Evolutionary conservation across 2,797 vertebrate species (phyloP), one percentile per base, ranked within the genome.

Genomic region (Alfaro cultratus): DNA sequence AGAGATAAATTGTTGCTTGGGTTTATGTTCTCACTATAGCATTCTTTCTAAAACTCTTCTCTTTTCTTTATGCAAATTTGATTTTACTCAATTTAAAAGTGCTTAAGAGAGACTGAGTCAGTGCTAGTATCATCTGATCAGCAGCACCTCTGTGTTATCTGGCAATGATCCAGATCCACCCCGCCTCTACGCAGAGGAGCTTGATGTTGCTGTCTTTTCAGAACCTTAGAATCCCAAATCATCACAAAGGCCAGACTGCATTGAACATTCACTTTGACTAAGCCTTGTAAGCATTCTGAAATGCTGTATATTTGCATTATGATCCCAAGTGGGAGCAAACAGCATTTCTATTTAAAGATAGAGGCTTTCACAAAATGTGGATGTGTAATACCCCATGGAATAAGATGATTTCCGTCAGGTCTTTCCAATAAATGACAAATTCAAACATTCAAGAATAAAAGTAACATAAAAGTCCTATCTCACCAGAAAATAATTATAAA

Each of bases 61-160:
- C 34, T 67, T 15, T 4, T 39, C 8, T 18, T 34, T 21, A 8
- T 36, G 62, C 34, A 67, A 39, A 39, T 67, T 21, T 36, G 34
- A 67, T 39, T 39, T 67, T 67, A 39, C 9, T 39, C 36, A 21
- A 21, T 23, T 67, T 39, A 21, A 21, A 67, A 75, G 49, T 57
- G 43, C 62, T 72, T n/a, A n/a, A 76, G 47, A 81, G 87, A 84
- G 80, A 72, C 87, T 84, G 45, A 73, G 60, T 78, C 18, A 67
- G 60, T 36, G 31, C 1, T 64, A 18, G 34, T 36, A 21, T 83
- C 76, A 76, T 80, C 57, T 73, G 57, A 88, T 87, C 84, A 88
- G 90, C 51, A 81, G 43, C 83, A 88, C 83, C 89, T 92, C 64
- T 86, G 70, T 83, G 84, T 76, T 18, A 3, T 83, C 55, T 80